Percentiles rank a stretch among this genome's conserved stretches.
Conservation (phyloP, 2,113 vertebrate genomes). For the Odobenus rosmarus region DNA sequence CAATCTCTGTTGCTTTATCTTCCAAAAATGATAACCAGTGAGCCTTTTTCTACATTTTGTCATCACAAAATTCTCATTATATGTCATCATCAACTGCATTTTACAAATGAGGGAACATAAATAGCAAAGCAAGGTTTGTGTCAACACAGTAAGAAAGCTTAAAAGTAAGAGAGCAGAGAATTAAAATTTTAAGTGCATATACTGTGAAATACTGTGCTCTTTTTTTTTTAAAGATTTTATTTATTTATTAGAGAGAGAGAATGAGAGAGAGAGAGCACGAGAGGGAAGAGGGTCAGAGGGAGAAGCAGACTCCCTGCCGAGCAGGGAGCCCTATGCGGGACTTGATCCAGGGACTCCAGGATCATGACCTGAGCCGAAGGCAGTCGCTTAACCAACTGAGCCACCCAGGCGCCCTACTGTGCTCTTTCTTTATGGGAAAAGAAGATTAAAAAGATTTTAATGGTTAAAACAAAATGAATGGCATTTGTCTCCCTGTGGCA, state of each 20-base stretch:
- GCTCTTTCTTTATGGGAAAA: neutral
- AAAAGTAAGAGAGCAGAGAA: neutral
- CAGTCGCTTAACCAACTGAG: no score
- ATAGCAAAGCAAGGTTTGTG: neutral
- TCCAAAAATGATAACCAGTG: neutral
- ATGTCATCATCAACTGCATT: neutral
- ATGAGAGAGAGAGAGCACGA: no score
- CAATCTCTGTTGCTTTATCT: neutral
- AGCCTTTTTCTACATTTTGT: neutral
- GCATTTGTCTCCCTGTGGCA: neutral
- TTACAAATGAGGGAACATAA: neutral
- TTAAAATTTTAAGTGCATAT: neutral
- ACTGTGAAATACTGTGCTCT: neutral
- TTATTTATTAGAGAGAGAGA: no score
- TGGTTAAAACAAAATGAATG: neutral
- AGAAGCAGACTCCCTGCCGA: no score
- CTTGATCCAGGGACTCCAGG: no score
- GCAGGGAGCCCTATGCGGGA: no score
- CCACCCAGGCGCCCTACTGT: no score
- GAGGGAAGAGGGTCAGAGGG: no score
- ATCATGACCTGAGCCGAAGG: no score
- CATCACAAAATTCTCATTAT: neutral
- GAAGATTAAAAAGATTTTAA: neutral
- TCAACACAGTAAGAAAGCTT: neutral
- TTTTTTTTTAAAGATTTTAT: no score